Base-by-base conservation (phyloP, 1,140 invertebrate genomes). In the Apis dorsata region DNA sequence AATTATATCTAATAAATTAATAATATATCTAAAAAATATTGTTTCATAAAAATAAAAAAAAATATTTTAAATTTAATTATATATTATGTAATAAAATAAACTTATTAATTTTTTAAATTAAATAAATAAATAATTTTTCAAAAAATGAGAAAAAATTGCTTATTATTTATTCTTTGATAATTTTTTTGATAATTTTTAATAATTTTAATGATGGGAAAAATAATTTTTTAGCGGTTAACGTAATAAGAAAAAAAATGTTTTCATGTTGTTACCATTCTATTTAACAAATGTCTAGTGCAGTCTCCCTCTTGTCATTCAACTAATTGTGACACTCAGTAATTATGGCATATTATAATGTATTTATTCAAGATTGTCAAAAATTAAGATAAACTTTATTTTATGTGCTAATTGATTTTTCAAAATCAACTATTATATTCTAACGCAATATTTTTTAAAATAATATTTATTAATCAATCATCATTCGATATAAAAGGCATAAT, bases 211-310 rank as follows among this genome's bases (percentile, higher is more conserved):
- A 74, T n/a, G 44, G 77, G 80, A 69, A 79, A 87, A 83, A 79
- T 86, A 88, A 89, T 89, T 85, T 89, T 88, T 88, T 65, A 76
- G 55, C 66, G 59, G 49, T 81, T 83, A 83, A 83, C 74, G 70
- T 55, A 62, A 55, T 62, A 66, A 79, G 69, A 79, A 53, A 81
- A 86, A 83, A 79, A 53, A 74, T 24, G 63, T n/a, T 10, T 44
- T 5, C 12, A 28, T n/a, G 1, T 15, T 73, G 28, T 51, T 44
- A 57, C 66, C 10, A 53, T 19, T 44, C 59, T 15, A 62, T 55
- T 17, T 12, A 63, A 44, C 57, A 59, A 59, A 77, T 73, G 68
- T 76, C 19, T 69, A 24, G 34, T 68, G 24, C 17, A 24, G 34
- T 83, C 44, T 17, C 34, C 51, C 59, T 34, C 21, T 57, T 77